Percentiles rank a stretch among this genome's conserved stretches.
phyloP scores from a whole-genome alignment of 2,797 vertebrate genomes.

The Melanotaenia trifasciata region DNA sequence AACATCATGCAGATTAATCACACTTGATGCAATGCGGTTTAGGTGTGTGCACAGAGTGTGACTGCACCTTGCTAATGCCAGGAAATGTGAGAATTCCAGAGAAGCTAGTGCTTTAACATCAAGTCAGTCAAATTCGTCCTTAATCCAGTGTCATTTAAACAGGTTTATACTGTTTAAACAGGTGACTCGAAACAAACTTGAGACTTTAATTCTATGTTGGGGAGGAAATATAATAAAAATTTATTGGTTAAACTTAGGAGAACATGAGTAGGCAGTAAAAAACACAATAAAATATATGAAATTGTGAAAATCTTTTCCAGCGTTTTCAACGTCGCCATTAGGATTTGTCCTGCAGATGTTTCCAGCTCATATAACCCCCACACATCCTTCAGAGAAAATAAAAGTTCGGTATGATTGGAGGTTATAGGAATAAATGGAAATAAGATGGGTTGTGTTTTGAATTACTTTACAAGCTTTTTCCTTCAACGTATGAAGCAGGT shows the following conservation, averaged over 20 bases:
- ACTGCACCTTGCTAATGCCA: conserved; percentile 31
- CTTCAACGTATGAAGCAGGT: neutral
- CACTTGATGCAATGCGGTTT: neutral
- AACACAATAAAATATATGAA: no score
- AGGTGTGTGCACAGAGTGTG: conserved; percentile 30
- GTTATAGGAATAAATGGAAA: no score
- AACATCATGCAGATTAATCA: conserved; percentile 22
- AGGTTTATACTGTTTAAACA: neutral
- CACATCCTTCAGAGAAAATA: neutral
- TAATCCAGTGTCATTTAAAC: no score
- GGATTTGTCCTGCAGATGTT: no score
- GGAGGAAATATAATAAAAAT: no score
- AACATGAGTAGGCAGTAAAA: neutral
- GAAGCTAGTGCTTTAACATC: conserved; percentile 1
- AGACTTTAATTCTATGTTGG: neutral
- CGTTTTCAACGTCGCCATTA: no score
- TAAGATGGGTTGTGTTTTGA: neutral
- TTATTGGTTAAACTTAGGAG: no score
- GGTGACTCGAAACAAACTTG: neutral
- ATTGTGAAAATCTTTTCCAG: no score
- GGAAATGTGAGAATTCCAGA: conserved; percentile 22
- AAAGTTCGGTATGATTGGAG: neutral
- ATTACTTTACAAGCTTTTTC: neutral
- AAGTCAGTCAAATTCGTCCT: neutral
- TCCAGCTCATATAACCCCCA: no score